Percentiles rank a stretch among this genome's conserved stretches.
Evolutionary conservation across 2,113 vertebrate species (phyloP).

Genomic region (Tiliqua scincoides): DNA sequence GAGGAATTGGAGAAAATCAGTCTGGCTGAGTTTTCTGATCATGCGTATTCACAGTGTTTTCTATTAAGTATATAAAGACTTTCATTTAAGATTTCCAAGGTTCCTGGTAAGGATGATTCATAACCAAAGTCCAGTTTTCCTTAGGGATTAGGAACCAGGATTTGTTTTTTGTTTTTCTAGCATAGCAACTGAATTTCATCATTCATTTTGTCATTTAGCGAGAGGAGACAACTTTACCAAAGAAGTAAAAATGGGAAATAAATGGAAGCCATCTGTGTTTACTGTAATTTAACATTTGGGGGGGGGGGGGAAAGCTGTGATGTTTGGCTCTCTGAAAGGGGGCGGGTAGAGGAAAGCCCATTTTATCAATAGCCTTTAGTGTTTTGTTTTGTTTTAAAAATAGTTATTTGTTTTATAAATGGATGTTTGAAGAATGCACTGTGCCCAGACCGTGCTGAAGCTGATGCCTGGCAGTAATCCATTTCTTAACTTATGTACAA

Average conservation of each 20-base stretch:
- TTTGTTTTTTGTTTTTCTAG: conserved; percentile 86
- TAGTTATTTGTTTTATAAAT: conserved; percentile 75
- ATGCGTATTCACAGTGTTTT: conserved; percentile 68
- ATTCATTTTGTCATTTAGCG: conserved; percentile 85
- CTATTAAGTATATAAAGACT: conserved; percentile 74
- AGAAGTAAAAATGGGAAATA: conserved; percentile 83
- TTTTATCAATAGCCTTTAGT: conserved; percentile 69
- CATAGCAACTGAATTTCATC: conserved; percentile 88
- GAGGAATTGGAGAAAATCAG: conserved; percentile 21
- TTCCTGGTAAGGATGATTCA: conserved; percentile 84
- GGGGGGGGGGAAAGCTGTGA: conserved; percentile 56
- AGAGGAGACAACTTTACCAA: conserved; percentile 84
- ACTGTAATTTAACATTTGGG: conserved; percentile 67
- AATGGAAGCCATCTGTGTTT: conserved; percentile 84
- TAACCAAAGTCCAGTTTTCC: conserved; percentile 81
- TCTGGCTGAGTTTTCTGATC: conserved; percentile 39
- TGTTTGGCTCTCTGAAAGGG: conserved; percentile 64
- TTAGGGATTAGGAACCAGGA: conserved; percentile 78
- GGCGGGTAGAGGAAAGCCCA: conserved; percentile 49
- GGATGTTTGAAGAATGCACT: conserved; percentile 65
- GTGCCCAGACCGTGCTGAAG: conserved; percentile 70
- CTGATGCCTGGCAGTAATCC: conserved; percentile 88
- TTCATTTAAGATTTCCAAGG: conserved; percentile 79
- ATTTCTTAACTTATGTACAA: conserved; percentile 84
- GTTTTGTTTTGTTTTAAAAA: conserved; percentile 31